Conservation (phyloP, 2,113 vertebrate genomes). For the Chamaea fasciata region DNA sequence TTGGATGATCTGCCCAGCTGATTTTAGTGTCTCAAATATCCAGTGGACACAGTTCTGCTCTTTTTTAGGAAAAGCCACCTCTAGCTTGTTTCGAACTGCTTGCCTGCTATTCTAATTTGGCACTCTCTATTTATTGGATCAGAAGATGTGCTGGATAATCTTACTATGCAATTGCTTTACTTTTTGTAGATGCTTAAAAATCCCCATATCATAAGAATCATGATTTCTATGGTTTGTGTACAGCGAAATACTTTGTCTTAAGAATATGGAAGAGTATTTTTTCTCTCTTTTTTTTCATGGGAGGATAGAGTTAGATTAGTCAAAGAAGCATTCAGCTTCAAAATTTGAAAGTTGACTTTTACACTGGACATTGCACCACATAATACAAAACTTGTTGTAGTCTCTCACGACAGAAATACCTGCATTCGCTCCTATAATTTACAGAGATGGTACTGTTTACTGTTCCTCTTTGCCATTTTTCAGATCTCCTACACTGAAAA, state of each 20-base stretch:
- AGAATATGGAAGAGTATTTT: background rate
- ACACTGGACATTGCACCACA: background rate
- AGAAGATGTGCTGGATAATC: background rate
- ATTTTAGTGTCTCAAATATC: background rate
- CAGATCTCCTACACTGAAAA: background rate
- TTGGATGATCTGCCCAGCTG: background rate
- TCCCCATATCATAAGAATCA: background rate
- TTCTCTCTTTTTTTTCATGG: fast-evolving
- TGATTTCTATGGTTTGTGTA: background rate
- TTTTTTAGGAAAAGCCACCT: background rate
- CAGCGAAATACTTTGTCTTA: background rate
- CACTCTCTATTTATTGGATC: background rate
- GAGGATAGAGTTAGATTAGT: background rate
- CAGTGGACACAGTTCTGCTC: background rate
- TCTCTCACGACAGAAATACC: background rate
- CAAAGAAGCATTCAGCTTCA: background rate
- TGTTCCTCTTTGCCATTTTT: background rate
- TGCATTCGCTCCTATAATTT: background rate
- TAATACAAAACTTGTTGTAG: background rate
- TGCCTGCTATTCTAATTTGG: background rate
- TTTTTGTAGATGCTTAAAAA: background rate
- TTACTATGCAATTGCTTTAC: background rate
- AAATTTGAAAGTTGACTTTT: background rate
- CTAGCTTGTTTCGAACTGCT: fast-evolving
- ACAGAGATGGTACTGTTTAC: background rate